A percentile compares a stretch with the other conserved stretches of the same genome.
Conservation (phyloP, 1,140 invertebrate genomes). For the Centruroides sculpturatus region DNA sequence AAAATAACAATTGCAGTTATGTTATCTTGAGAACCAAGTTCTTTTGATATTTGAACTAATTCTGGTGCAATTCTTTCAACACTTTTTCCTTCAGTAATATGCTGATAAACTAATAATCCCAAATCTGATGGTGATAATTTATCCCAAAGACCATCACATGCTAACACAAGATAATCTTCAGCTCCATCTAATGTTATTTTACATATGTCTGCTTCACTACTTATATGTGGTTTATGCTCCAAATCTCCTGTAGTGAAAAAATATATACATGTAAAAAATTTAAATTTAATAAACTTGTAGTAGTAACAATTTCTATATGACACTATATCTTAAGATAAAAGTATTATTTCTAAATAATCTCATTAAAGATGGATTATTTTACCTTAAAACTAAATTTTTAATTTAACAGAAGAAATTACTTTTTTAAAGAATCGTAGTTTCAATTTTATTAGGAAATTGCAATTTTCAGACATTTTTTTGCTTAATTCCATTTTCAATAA, state of each 20-base stretch:
- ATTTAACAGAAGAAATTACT: no score
- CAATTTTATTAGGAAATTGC: no score
- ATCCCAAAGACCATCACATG: conserved; percentile 89
- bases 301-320: no score
- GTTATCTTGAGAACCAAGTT: conserved; percentile 65
- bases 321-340: no score
- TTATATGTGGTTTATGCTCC: conserved; percentile 69
- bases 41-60: conserved; percentile 53
- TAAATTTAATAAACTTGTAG: no score
- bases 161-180: conserved; percentile 83
- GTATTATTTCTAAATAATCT: no score
- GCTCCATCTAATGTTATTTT: conserved; percentile 54
- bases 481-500: no score
- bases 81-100: neutral
- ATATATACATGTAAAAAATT: no score
- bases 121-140: conserved; percentile 50
- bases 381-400: no score
- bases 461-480: no score
- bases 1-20: conserved; percentile 78
- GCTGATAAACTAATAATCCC: conserved; percentile 22
- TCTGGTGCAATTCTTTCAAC: conserved; percentile 36
- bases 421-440: no score
- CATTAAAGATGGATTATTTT: no score
- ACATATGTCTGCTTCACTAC: conserved; percentile 63
- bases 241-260: conserved; percentile 49